Conservation (phyloP, 2,888 invertebrate genomes). For the Cephus pulcher region DNA sequence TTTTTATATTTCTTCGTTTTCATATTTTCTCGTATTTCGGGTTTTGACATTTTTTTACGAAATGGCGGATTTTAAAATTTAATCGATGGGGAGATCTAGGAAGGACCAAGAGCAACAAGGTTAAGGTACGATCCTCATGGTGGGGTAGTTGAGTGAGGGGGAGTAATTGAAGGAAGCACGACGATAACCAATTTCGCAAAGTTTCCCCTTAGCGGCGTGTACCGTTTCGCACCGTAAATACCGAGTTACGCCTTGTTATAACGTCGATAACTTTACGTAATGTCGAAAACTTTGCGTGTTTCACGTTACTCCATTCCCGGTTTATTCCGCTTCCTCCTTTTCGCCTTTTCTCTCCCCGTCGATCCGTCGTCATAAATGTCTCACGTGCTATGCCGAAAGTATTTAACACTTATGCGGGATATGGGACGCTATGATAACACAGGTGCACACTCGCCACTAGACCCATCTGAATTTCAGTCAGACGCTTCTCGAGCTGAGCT, state of each 20-base stretch:
- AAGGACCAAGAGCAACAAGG: slow-evolving; percentile 7
- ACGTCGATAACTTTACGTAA: slow-evolving; percentile 7
- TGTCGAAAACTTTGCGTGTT: not conserved
- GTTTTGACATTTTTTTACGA: no score
- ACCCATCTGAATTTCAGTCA: not conserved
- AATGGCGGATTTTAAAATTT: no score
- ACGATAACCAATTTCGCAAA: slow-evolving; percentile 20
- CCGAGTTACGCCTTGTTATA: slow-evolving; percentile 1
- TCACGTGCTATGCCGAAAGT: not conserved
- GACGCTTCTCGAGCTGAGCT: not conserved
- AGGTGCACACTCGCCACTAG: fast-evolving
- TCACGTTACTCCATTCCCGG: not conserved
- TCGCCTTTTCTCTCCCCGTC: not conserved
- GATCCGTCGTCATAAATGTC: not conserved
- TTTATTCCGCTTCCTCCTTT: not conserved
- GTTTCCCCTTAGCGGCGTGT: not conserved
- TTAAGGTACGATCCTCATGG: no score
- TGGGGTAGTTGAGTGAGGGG: no score
- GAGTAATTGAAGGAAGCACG: not conserved
- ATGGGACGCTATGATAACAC: not conserved
- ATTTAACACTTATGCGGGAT: not conserved
- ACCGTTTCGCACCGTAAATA: slow-evolving; percentile 3
- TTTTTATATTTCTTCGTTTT: no score
- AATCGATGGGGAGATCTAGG: not conserved
- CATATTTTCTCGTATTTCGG: no score